Evolutionary conservation across 2,888 invertebrate genomes (phyloP), one percentile per base, ranked within the genome.

Genomic region (Metopia argyrocephala): DNA sequence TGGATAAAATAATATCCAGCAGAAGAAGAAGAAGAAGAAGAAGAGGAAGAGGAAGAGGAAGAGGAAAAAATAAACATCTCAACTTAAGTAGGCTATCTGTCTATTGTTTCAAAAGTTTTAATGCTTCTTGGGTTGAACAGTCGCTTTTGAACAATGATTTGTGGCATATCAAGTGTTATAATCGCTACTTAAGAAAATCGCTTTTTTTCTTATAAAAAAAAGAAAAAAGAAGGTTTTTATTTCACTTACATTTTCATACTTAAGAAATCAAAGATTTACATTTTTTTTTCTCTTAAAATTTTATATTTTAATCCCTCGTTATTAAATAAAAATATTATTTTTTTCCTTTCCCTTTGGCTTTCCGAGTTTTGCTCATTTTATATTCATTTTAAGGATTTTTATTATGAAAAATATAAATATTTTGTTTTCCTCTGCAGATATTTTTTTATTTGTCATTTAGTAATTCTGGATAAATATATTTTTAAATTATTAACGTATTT

Each of bases 91-190:
- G 74, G 74, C 65, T 57, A 54, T 66, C 45, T 25, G 46, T 66
- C 23, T 66, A 61, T 54, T 75, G 61, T 68, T 52, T 74, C 54
- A 28, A n/a, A n/a, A 21, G 50, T 73, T 66, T 56, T 59, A 50
- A 48, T 38, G 23, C 70, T 38, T 31, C 50, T 62, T 25, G 25
- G 38, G 38, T 38, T 38, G 12, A 38, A 38, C 38, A 69, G 21
- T 38, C 62, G 54, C 15, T 45, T 59, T 56, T 15, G 12, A 69
- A 70, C 31, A 80, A 76, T 78, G 81, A 78, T 78, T 81, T 81
- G 78, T 78, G 78, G 74, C 81, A 81, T 78, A 81, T 78, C 81
- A 78, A 78, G 81, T 81, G 81, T 78, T 78, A 81, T 81, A 81
- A 81, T 81, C 78, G 81, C 81, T 81, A 81, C 78, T 81, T 81